Evolutionary conservation across 1,140 invertebrate species (phyloP), one percentile per base, ranked within the genome.

Genomic region (Bombus superbus): DNA sequence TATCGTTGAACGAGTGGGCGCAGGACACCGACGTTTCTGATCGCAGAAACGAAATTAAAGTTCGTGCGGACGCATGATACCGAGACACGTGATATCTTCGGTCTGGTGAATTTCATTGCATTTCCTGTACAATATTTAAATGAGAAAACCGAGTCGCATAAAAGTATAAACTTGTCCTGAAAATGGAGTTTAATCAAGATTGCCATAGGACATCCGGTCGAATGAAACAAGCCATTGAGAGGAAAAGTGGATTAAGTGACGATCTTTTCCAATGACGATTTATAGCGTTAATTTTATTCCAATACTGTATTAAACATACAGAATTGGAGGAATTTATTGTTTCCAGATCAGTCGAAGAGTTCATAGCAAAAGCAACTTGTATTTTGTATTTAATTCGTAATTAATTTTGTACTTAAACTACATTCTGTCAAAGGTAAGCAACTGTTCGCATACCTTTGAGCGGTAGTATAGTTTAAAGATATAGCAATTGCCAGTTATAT

Each of bases 101-200:
- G 85, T 90, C 88, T 81, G 78, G 68, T 90, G 88, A 71, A 75
- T 85, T 81, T 84, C 77, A 81, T 32, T 81, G 74, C 78, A 42
- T 81, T 90, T 90, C 85, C 88, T 84, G 85, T 59, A 32, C 42
- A 64, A 85, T 85, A 90, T 89, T 89, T 78, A 86, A 89, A 89
- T 83, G 81, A 86, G 75, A 82, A 68, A 38, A 80, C 57, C 47
- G 40, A 32, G 71, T 38, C 25, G 18, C n/a, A 72, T 40, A 47
- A 83, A 89, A 83, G 68, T 57, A 64, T 8, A 35, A 57, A 44
- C 69, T 71, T 40, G 68, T 42, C 38, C 42, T 72, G 57, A 84
- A 81, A 85, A 42, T 40, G 22, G 22, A 32, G 9, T 9, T 40
- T 44, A 35, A 78, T 81, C 44, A 38, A 76, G 53, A 81, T 85